A percentile compares a stretch with the other conserved stretches of the same genome.
Conservation (phyloP, 2,113 vertebrate species). For the Empidonax traillii region DNA sequence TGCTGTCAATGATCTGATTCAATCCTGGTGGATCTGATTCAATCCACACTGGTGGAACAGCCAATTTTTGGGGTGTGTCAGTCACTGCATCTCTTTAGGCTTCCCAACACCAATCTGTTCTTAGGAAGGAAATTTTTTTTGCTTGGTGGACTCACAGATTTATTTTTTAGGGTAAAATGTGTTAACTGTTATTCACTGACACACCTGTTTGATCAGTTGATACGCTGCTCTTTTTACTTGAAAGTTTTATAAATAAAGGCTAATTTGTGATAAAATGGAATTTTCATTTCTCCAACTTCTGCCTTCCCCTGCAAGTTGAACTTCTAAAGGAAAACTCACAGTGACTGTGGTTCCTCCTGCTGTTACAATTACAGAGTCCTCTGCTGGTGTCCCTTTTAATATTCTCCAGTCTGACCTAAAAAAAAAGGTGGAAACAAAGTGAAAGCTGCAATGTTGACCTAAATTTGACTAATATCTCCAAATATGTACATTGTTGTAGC, state of each 20-base stretch:
- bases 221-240: constrained; percentile 51
- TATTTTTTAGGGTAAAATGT: constrained; percentile 1
- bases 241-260: constrained; percentile 54
- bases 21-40: neutral
- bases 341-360: neutral
- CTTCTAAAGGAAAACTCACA: neutral
- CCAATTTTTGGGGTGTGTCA: neutral
- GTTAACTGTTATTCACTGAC: neutral
- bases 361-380: neutral
- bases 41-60: neutral
- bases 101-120: neutral
- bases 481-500: constrained; percentile 71
- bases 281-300: constrained; percentile 33
- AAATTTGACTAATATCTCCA: constrained; percentile 72
- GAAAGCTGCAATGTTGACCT: constrained; percentile 41
- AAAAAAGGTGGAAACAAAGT: constrained; percentile 1
- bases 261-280: constrained; percentile 20
- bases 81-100: neutral
- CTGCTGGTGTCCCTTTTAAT: neutral
- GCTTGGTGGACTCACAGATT: constrained; percentile 2
- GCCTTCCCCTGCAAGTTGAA: neutral
- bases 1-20: neutral
- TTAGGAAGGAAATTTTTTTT: neutral
- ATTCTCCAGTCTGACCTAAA: neutral
- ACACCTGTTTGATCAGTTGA: neutral